Conservation (phyloP, 2,113 vertebrate species). For the Puntigrus tetrazona region DNA sequence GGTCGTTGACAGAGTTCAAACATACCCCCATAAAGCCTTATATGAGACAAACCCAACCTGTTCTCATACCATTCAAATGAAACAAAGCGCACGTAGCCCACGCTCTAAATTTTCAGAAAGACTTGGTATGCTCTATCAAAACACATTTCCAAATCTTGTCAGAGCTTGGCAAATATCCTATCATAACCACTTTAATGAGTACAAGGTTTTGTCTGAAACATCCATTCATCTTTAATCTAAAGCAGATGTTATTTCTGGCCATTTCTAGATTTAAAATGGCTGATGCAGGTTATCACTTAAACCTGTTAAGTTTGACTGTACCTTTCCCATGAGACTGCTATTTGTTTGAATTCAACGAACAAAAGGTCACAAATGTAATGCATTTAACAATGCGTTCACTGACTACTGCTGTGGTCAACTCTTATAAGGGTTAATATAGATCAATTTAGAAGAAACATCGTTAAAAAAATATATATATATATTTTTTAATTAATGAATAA, state of each 20-base stretch:
- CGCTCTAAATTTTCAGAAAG: not conserved
- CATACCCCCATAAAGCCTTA: not conserved
- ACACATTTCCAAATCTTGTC: slow-evolving; percentile 31
- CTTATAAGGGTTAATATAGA: not conserved
- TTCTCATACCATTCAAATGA: not conserved
- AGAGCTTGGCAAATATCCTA: slow-evolving; percentile 17
- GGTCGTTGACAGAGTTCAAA: not conserved
- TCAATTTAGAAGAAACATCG: not conserved
- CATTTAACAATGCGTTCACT: not conserved
- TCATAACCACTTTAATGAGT: not conserved
- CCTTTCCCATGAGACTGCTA: not conserved
- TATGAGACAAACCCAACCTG: not conserved
- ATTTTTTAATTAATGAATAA: no score
- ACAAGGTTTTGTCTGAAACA: slow-evolving; percentile 25
- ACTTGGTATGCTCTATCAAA: slow-evolving; percentile 4
- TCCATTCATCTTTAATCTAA: not conserved
- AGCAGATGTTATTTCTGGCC: not conserved
- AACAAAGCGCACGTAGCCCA: not conserved
- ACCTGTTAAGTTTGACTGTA: not conserved
- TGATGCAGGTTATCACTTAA: slow-evolving; percentile 21
- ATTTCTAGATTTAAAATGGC: not conserved
- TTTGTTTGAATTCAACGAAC: not conserved
- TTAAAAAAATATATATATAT: no score
- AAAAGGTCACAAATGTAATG: slow-evolving; percentile 14
- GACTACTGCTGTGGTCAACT: not conserved